phyloP scores from a whole-genome alignment of 2,113 vertebrate genomes.

The Oceanites oceanicus region DNA sequence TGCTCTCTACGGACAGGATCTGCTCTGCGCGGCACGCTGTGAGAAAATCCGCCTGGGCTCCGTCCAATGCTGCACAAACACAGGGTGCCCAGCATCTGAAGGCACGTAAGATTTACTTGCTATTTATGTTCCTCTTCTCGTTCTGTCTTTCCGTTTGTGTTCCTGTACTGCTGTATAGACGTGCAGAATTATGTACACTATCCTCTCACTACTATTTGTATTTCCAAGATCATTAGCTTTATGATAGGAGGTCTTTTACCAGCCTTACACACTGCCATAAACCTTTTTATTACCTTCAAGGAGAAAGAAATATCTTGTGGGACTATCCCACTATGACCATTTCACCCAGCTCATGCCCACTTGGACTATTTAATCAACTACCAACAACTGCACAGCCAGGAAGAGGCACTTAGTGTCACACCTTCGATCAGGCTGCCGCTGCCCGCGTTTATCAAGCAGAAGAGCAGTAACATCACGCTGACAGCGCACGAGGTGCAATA shows the following conservation, averaged over 20 bases:
- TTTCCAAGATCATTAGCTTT: background rate
- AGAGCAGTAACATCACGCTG: background rate
- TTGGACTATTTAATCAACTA: background rate
- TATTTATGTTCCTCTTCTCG: background rate
- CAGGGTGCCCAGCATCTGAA: background rate
- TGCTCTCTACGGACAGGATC: background rate
- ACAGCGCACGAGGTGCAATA: background rate
- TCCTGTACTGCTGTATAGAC: background rate
- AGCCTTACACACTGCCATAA: background rate
- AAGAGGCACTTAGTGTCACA: too few species aligned
- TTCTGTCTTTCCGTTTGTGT: background rate
- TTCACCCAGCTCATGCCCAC: background rate
- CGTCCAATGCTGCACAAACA: background rate
- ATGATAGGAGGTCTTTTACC: background rate
- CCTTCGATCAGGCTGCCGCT: background rate
- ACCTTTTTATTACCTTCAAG: background rate
- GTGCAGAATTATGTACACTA: fast-evolving
- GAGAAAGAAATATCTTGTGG: background rate
- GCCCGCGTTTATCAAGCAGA: background rate
- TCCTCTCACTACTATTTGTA: background rate
- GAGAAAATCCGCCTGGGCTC: background rate
- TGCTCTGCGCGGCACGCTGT: background rate
- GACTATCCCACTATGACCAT: background rate
- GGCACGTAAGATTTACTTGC: background rate
- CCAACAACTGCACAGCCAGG: background rate